Percentiles rank a stretch among this genome's conserved stretches.
Conservation (phyloP, 2,888 invertebrate species). For the Parnassius mnemosyne region DNA sequence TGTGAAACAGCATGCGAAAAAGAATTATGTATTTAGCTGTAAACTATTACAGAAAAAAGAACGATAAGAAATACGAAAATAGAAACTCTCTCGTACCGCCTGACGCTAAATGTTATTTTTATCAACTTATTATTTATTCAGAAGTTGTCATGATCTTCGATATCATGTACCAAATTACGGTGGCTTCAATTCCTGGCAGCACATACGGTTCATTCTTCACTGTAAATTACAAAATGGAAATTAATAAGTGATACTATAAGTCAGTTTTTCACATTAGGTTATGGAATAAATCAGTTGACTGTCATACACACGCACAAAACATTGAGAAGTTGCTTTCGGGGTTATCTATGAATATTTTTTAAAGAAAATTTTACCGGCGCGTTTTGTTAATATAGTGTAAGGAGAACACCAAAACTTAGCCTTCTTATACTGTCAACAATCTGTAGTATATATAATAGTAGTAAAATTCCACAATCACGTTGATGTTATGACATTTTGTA, state of each 20-base stretch:
- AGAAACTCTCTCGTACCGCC: constrained; percentile 55
- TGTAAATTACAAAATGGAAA: constrained; percentile 43
- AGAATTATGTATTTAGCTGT: constrained; percentile 74
- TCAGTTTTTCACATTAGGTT: constrained; percentile 41
- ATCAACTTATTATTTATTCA: constrained; percentile 29
- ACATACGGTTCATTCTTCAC: constrained; percentile 36
- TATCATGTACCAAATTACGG: constrained; percentile 24
- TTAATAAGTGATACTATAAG: constrained; percentile 44
- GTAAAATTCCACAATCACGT: constrained; percentile 28
- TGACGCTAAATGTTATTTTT: constrained; percentile 42
- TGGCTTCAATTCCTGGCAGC: constrained; percentile 25
- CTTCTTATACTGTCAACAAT: constrained; percentile 42
- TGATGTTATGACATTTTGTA: constrained; percentile 36
- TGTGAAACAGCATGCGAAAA: constrained; percentile 43
- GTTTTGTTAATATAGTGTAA: constrained; percentile 61
- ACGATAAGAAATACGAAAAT: constrained; percentile 58
- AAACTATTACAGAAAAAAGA: constrained; percentile 58
- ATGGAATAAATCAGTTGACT: constrained; percentile 51
- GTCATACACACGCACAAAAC: constrained; percentile 66
- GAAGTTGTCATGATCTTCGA: constrained; percentile 21
- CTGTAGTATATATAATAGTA: constrained; percentile 28
- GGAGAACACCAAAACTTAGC: constrained; percentile 74
- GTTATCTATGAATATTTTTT: constrained; percentile 53
- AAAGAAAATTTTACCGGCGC: constrained; percentile 44
- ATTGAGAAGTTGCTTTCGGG: constrained; percentile 58